A percentile compares a stretch with the other conserved stretches of the same genome.
Conservation (phyloP, 1,140 invertebrate genomes). For the Rhagoletis pomonella region DNA sequence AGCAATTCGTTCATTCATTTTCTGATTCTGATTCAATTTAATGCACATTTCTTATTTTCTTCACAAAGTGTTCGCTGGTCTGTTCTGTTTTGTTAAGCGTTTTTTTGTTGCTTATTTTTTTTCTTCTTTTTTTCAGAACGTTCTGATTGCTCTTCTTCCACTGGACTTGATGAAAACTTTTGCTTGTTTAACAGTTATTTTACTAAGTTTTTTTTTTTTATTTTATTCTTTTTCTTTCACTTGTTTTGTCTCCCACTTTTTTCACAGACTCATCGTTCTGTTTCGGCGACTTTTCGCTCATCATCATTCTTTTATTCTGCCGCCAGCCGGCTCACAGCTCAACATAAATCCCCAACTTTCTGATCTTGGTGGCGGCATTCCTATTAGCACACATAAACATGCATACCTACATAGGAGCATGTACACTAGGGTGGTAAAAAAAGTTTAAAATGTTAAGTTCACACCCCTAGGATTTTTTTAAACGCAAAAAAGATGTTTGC, state of each 20-base stretch:
- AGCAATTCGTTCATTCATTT: background rate
- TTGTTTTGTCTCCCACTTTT: background rate
- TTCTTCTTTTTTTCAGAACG: background rate
- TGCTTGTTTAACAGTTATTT: conserved; percentile 47
- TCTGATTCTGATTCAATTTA: background rate
- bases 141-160: background rate
- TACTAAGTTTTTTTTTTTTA: background rate
- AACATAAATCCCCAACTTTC: background rate
- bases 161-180: background rate
- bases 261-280: background rate
- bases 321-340: background rate
- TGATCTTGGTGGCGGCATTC: conserved; percentile 7
- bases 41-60: conserved; percentile 29
- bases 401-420: too few species aligned
- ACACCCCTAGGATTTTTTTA: too few species aligned
- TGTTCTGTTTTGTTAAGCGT: background rate
- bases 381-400: background rate
- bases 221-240: conserved; percentile 13
- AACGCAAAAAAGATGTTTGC: too few species aligned
- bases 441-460: too few species aligned
- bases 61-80: background rate
- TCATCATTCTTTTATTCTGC: conserved; percentile 6
- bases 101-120: background rate
- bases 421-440: background rate
- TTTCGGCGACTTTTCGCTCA: conserved; percentile 30